phyloP scores from a whole-genome alignment of 2,113 vertebrate genomes.

The Prionailurus viverrinus region DNA sequence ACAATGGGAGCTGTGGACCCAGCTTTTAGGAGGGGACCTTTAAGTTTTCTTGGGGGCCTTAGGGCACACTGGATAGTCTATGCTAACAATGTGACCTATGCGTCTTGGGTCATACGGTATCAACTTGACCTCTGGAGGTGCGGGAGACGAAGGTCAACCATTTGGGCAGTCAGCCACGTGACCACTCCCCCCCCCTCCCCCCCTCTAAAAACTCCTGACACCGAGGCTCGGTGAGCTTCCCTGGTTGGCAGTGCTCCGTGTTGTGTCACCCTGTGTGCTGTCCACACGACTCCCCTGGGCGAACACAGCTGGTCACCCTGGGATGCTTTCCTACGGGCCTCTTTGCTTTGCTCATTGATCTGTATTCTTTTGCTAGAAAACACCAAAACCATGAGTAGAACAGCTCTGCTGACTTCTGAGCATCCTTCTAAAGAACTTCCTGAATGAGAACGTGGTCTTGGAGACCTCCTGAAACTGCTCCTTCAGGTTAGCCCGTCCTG shows the following conservation, averaged over 20 bases:
- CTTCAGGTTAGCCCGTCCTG: not conserved
- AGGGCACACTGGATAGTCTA: not conserved
- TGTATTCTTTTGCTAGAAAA: not conserved
- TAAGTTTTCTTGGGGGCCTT: not conserved
- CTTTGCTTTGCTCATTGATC: not conserved
- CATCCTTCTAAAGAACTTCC: not conserved
- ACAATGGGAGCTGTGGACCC: not conserved
- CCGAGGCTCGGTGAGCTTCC: not conserved
- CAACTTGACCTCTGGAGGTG: not conserved
- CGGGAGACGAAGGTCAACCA: not conserved
- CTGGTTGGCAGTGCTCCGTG: too few species aligned
- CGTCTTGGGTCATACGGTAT: not conserved
- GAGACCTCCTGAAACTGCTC: not conserved
- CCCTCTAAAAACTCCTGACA: not conserved
- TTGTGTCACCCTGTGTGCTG: too few species aligned
- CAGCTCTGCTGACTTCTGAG: not conserved
- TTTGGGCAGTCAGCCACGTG: not conserved
- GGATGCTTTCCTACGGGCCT: not conserved
- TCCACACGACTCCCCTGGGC: accelerated
- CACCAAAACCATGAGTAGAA: accelerated
- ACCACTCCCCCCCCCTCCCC: not conserved
- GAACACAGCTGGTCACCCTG: not conserved
- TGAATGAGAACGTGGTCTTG: not conserved
- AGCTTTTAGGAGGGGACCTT: not conserved
- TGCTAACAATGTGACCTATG: not conserved